Conservation (phyloP, 2,888 invertebrate species). For the Scrobipalpa costella region DNA sequence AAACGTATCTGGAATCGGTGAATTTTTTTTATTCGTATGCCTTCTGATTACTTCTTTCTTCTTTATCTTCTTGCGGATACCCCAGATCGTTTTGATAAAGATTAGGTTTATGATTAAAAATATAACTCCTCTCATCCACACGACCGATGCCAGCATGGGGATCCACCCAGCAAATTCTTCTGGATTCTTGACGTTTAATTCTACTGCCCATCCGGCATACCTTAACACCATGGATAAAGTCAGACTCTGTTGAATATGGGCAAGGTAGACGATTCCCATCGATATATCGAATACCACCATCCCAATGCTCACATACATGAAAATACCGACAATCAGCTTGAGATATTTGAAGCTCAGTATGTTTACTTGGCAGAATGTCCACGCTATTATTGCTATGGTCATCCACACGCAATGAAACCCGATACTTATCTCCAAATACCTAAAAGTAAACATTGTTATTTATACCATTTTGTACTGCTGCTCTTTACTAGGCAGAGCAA, state of each 20-base stretch:
- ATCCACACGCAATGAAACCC: not conserved
- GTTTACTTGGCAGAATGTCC: not conserved
- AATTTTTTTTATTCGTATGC: conserved; percentile 39
- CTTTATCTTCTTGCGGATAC: conserved; percentile 43
- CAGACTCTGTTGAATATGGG: conserved; percentile 64
- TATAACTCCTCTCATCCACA: conserved; percentile 61
- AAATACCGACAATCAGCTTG: conserved; percentile 43
- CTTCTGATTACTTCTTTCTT: conserved; percentile 48
- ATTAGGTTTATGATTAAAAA: conserved; percentile 55
- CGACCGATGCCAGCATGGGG: conserved; percentile 53
- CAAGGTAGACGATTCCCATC: conserved; percentile 63
- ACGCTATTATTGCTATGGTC: not conserved
- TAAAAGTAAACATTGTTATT: not conserved
- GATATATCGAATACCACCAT: conserved; percentile 58
- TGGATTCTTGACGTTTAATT: conserved; percentile 46
- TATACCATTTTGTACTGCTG: not conserved
- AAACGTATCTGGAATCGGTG: conserved; percentile 53
- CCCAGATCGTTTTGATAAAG: conserved; percentile 45
- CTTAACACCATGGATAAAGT: conserved; percentile 64
- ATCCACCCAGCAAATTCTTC: conserved; percentile 67
- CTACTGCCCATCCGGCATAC: conserved; percentile 65
- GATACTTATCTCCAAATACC: not conserved
- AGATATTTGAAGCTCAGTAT: conserved; percentile 28
- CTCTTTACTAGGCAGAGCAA: not conserved
- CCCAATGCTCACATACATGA: conserved; percentile 45